Conservation (phyloP, 92 coral and sea anemone species). For the Blastomussa wellsi region DNA sequence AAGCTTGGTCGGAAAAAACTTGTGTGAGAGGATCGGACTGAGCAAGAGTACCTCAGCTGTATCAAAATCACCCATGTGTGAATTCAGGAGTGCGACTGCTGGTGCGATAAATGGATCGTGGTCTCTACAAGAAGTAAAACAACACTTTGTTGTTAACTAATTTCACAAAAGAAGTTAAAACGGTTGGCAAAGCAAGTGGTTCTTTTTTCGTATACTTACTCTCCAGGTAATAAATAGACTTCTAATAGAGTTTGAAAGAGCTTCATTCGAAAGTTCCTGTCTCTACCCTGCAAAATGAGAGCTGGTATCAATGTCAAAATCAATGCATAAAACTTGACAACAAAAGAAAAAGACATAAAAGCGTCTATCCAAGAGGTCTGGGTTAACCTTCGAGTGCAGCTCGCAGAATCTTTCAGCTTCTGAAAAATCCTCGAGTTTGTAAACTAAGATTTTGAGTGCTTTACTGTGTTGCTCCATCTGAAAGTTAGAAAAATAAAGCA, state of each 20-base stretch:
- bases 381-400: constrained; percentile 81
- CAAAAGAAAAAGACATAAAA: too few species aligned
- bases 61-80: constrained; percentile 88
- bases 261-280: constrained; percentile 70
- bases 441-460: constrained; percentile 89
- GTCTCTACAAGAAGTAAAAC: constrained; percentile 42
- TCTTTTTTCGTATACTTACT: constrained; percentile 60
- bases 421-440: constrained; percentile 80
- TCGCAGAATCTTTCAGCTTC: constrained; percentile 93
- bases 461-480: constrained; percentile 97
- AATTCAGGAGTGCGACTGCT: constrained; percentile 87
- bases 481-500: constrained; percentile 2
- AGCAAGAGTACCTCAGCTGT: constrained; percentile 71
- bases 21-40: too few species aligned
- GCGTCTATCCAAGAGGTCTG: background rate
- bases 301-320: background rate
- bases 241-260: constrained; percentile 82
- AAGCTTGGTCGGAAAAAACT: background rate
- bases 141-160: background rate
- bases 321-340: too few species aligned
- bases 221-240: constrained; percentile 79
- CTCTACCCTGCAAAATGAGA: constrained; percentile 64
- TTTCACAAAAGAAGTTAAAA: background rate
- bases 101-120: constrained; percentile 81
- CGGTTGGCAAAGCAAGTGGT: background rate